These are phyloP conservation scores for Vandiemenella viatica DNA, from an alignment of 2,888 invertebrate genomes.

Conservation along the genomic window DNA sequence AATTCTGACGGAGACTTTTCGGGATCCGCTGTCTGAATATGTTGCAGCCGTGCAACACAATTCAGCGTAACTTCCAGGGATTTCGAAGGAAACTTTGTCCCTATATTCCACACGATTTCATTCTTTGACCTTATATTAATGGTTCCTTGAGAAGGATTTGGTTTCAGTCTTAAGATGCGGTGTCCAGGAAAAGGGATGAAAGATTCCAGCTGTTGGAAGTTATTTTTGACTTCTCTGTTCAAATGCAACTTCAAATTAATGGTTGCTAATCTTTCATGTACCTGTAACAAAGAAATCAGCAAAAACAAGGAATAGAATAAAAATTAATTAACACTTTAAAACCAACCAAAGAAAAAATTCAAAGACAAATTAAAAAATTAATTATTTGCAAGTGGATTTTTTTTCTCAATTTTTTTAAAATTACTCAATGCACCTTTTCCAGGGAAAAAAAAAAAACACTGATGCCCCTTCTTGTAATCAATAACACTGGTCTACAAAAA, in stretches of 20 bases:
- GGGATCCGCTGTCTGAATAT: not conserved
- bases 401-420: too few species aligned
- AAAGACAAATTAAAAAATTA: too few species aligned
- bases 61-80: not conserved
- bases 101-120: constrained; percentile 5
- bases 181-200: constrained; percentile 1
- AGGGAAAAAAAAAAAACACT: too few species aligned
- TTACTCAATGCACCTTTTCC: too few species aligned
- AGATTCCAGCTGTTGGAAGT: constrained; percentile 5
- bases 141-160: constrained; percentile 4
- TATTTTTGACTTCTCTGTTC: constrained; percentile 1
- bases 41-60: not conserved
- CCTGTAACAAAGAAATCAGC: not conserved
- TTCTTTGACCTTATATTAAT: not conserved
- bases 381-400: too few species aligned
- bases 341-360: too few species aligned
- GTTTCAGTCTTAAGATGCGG: not conserved
- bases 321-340: not conserved
- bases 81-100: constrained; percentile 6
- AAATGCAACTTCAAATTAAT: constrained; percentile 4
- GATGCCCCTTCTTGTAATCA: too few species aligned
- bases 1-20: too few species aligned
- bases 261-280: constrained; percentile 2
- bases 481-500: too few species aligned
- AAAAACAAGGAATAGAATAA: not conserved